Conservation (phyloP, 2,113 vertebrate genomes). For the Poecilia latipinna region DNA sequence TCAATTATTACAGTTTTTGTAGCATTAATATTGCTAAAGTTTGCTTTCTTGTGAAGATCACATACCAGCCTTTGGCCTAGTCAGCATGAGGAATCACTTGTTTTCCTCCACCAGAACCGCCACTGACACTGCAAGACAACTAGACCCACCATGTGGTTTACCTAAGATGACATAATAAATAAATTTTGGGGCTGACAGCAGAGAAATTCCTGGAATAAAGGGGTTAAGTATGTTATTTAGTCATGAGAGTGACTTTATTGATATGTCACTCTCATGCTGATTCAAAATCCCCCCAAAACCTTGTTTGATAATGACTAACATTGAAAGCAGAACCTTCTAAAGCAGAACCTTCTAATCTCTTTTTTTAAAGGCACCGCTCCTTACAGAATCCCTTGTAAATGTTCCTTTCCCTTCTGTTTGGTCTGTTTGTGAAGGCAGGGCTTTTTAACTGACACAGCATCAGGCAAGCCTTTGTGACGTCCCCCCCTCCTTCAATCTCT, state of each 20-base stretch:
- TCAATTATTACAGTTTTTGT: no score
- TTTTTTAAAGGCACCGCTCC: not conserved
- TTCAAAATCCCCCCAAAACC: constrained; percentile 14
- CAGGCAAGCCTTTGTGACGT: constrained; percentile 67
- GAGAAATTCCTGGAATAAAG: not conserved
- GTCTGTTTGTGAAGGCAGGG: constrained; percentile 67
- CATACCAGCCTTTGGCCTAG: not conserved
- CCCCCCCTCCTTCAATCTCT: constrained; percentile 1
- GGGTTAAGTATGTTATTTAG: not conserved
- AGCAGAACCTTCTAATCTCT: not conserved
- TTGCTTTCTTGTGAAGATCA: not conserved
- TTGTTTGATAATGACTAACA: constrained; percentile 48
- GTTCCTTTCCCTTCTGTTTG: constrained; percentile 35
- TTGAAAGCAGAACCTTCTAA: constrained; percentile 6
- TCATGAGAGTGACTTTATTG: not conserved
- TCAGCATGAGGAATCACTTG: not conserved
- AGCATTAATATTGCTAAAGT: not conserved
- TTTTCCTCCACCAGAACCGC: not conserved
- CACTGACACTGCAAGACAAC: not conserved
- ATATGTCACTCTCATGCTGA: not conserved
- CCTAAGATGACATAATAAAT: not conserved
- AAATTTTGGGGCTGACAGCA: not conserved
- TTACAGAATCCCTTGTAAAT: constrained; percentile 16
- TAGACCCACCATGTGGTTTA: not conserved
- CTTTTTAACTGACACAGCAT: constrained; percentile 72